Base-by-base conservation (phyloP, 2,797 vertebrate species). In the Schizopygopsis malacanthus region DNA sequence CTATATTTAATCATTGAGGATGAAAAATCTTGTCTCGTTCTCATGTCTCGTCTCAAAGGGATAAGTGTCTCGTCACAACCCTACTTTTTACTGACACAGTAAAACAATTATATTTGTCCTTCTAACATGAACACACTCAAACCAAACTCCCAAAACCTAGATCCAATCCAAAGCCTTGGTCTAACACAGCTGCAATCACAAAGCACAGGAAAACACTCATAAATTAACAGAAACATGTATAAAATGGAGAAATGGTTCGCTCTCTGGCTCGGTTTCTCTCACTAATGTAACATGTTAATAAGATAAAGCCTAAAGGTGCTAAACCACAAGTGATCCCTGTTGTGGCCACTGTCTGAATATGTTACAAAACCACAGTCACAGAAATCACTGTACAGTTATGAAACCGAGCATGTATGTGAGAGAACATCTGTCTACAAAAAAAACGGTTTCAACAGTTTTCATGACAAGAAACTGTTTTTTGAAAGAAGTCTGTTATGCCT, bases 341-440 rank as follows among this genome's bases (percentile, higher is more conserved):
- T 82, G 81, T 82, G 54, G n/a, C 25, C 70, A 61, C 54, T 61
- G 41, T 73, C n/a, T 45, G 69, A 45, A 45, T 61, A 16, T 6
- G 8, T 28, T 41, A 72, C 69, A 50, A 43, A 83, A 83, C 54
- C 70, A 73, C 81, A 83, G 81, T 18, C 15, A 83, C 39, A 43
- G 70, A 83, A 59, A 43, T 61, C 39, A 47, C 10, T 63, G 41
- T 59, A 63, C 13, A 20, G 16, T 63, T 73, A 45, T 6, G 5
- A 43, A 56, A 45, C 15, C 10, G n/a, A 56, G 33, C 50, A 56
- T 20, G 33, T 39, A 56, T 56, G 25, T 6, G 11, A 8, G n/a
- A n/a, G 10, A 50, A 37, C 0, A 18, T 69, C 13, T 11, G 45
- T 45, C 12, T 8, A 25, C 6, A 37, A 79, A 63, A 25, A 25